phyloP scores from a whole-genome alignment of 1,140 invertebrate species.

The Lepidotrigona ventralis region DNA sequence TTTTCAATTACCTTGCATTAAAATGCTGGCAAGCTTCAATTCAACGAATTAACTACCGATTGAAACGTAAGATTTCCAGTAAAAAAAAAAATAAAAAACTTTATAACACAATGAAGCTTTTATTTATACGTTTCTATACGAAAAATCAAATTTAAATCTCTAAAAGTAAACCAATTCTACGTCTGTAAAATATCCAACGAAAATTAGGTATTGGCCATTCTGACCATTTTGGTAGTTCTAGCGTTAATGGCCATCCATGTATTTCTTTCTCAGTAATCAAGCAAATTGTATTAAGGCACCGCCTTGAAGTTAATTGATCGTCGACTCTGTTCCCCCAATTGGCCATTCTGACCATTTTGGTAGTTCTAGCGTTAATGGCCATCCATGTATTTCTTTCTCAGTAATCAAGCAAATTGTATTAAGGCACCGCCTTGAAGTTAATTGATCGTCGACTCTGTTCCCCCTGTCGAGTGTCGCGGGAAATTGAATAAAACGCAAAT shows the following conservation, averaged over 20 bases:
- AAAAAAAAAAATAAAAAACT: no score
- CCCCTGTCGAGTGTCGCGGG: background rate
- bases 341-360: no score
- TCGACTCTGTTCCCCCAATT: background rate
- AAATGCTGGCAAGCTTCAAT: no score
- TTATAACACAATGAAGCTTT: no score
- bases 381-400: background rate
- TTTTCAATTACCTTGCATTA: no score
- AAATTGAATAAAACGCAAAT: constrained; percentile 44
- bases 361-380: background rate
- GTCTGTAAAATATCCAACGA: no score
- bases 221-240: background rate
- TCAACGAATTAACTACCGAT: no score
- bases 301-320: background rate
- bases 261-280: background rate
- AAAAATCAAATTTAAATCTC: no score
- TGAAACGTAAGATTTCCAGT: no score
- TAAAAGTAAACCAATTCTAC: no score
- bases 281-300: background rate
- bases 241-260: background rate
- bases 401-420: background rate
- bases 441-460: background rate
- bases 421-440: background rate
- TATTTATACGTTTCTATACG: no score
- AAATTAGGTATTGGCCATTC: no score